Evolutionary conservation across 2,797 vertebrate species (phyloP).

Genomic region (Hyperoplus immaculatus): DNA sequence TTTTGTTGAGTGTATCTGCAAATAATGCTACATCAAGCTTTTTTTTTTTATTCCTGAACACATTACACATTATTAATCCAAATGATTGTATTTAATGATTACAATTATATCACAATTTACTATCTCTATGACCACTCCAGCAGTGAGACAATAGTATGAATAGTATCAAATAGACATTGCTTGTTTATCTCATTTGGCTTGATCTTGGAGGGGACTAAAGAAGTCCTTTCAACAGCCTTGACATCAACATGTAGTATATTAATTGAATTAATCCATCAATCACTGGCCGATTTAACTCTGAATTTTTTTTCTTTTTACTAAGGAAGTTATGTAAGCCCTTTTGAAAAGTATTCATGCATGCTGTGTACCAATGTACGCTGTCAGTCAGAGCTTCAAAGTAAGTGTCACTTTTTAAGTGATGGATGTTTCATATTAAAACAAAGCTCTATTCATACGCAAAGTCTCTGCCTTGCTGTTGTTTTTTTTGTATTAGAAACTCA

Average conservation of each 20-base stretch:
- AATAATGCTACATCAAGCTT: no score
- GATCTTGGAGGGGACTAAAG: neutral
- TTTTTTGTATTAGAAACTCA: neutral
- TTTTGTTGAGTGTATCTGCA: no score
- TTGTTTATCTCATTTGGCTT: neutral
- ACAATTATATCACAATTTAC: no score
- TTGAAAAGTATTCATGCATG: conserved; percentile 26
- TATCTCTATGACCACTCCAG: neutral
- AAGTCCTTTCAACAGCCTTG: neutral
- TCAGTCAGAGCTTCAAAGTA: conserved; percentile 43
- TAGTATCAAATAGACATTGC: neutral
- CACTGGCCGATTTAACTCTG: conserved; percentile 1
- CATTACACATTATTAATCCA: no score
- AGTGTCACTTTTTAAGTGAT: conserved; percentile 42
- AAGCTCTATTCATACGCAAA: conserved; percentile 8
- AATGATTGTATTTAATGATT: no score
- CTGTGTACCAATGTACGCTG: conserved; percentile 32
- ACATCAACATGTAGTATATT: neutral
- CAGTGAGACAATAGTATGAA: neutral
- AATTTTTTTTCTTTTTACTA: conserved; percentile 4
- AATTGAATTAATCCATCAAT: conserved; percentile 18
- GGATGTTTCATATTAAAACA: conserved; percentile 36
- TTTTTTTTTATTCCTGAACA: no score
- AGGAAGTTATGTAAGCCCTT: conserved; percentile 21
- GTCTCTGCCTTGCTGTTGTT: conserved; percentile 15